Percentiles rank a stretch among this genome's conserved stretches.
These are phyloP conservation scores for Leptopilina boulardi DNA, from an alignment of 1,140 invertebrate genomes.

Conservation along the genomic window DNA sequence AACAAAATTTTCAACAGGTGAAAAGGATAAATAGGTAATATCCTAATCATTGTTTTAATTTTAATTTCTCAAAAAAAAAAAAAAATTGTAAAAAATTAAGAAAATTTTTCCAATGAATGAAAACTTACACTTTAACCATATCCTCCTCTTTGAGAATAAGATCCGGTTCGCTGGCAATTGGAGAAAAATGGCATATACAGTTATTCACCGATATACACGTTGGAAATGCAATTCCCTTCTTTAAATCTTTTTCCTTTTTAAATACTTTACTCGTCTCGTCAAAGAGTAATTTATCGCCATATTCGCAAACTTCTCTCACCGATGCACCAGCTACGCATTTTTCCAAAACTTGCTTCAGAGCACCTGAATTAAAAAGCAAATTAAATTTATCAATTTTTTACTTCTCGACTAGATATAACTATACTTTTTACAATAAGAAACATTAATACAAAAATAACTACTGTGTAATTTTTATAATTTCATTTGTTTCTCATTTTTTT, in stretches of 20 bases:
- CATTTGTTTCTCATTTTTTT: too few relatives aligned
- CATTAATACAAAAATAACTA: too few relatives aligned
- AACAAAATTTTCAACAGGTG: too few relatives aligned
- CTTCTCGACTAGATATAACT: too few relatives aligned
- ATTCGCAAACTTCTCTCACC: slow-evolving; percentile 93
- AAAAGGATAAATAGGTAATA: too few relatives aligned
- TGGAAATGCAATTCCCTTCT: slow-evolving; percentile 99
- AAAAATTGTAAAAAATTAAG: too few relatives aligned
- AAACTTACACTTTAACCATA: slow-evolving; percentile 96
- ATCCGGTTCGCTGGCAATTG: slow-evolving; percentile 94
- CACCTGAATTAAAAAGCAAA: slow-evolving; percentile 80
- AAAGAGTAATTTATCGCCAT: slow-evolving; percentile 90
- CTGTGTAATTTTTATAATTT: too few relatives aligned
- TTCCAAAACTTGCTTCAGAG: slow-evolving; percentile 91
- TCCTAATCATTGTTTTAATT: too few relatives aligned
- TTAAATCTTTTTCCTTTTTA: slow-evolving; percentile 98
- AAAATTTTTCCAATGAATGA: background rate
- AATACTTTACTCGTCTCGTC: slow-evolving; percentile 98
- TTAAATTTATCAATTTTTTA: background rate
- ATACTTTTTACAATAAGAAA: too few relatives aligned
- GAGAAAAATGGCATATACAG: slow-evolving; percentile 99
- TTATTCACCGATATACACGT: slow-evolving; percentile 99
- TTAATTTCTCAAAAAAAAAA: too few relatives aligned
- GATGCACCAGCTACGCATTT: slow-evolving; percentile 92
- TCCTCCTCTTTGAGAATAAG: slow-evolving; percentile 93